A percentile compares a stretch with the other conserved stretches of the same genome.
Conservation (phyloP, 2,888 invertebrate genomes). For the Entomobrya proxima region DNA sequence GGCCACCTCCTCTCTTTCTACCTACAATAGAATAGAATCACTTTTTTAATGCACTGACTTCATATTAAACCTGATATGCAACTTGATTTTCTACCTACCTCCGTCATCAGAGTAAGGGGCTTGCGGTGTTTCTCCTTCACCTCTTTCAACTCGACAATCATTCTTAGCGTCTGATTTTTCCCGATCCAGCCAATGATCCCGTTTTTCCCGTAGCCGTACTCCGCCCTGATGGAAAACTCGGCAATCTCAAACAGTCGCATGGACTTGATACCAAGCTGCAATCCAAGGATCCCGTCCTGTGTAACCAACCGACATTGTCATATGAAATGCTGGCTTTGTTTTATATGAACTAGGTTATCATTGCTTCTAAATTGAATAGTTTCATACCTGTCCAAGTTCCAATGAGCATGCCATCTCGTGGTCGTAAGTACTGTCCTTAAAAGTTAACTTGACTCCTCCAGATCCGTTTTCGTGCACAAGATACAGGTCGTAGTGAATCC, state of each 20-base stretch:
- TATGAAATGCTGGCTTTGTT: no score
- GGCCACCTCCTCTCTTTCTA: no score
- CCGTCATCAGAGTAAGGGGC: background rate
- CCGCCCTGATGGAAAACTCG: background rate
- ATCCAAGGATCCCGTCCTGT: conserved; percentile 13
- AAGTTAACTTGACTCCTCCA: background rate
- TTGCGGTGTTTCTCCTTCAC: background rate
- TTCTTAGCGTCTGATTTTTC: background rate
- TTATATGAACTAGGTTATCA: no score
- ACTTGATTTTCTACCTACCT: background rate
- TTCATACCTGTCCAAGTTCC: conserved; percentile 13
- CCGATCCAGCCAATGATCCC: conserved; percentile 17
- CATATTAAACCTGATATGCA: no score
- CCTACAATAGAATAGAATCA: no score
- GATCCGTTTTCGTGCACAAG: background rate
- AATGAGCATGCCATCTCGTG: conserved; percentile 28
- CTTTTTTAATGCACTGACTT: no score
- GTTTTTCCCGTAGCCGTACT: conserved; percentile 29
- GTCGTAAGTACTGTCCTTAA: background rate
- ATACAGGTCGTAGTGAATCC: conserved; percentile 49
- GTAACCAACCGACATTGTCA: no score
- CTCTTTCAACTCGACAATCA: conserved; percentile 5
- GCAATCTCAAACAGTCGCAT: conserved; percentile 33
- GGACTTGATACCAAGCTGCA: conserved; percentile 10
- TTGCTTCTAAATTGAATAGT: no score